Base-by-base conservation (phyloP, 2,797 vertebrate species). In the Anomalospiza imberbis region DNA sequence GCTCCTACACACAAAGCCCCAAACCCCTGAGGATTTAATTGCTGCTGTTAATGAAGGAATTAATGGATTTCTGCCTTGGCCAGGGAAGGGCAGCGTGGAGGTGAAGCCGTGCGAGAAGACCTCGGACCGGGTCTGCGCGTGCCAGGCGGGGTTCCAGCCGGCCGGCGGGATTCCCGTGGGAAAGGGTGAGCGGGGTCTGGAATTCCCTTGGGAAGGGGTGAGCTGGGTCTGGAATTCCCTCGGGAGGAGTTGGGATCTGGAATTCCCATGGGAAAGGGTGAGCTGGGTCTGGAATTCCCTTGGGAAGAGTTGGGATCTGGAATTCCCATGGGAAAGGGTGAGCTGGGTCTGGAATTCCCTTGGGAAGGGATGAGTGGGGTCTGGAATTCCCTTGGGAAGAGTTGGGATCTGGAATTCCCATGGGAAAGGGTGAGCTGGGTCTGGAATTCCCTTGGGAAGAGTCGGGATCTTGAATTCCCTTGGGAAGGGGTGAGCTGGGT, bases 91-190 rank as follows among this genome's bases (percentile, higher is more conserved):
- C 14, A 97, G 95, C 0, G 42, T 89, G 77, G 97, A 96, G 20
- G 89, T 94, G 85, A 97, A 96, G 85, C 92, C 76, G 32, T 97
- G 97, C 3, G 94, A 95, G 85, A 96, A 65, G 58, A 94, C 78
- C 32, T 96, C 95, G 12, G 89, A 95, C 81, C 77, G 85, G 10
- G 15, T 89, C 2, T 97, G 96, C 13, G 8, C 12, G 34, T 97
- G 96, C 51, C 25, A 5, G 13, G 54, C 85, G 1, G 96, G 95
- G 9, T 94, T 86, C 58, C 63, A 51, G 74, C 90, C 92, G 2
- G 45, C 32, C 8, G 2, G 55, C 55, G 34, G 24, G 2, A 2
- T 6, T 36, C 55, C 55, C 25, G 10, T n/a, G 54, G 54, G 32
- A n/a, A 55, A 32, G 54, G 54, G 54, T 13, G 5, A 32, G 3